Evolutionary conservation across 2,113 vertebrate genomes (phyloP), one percentile per base, ranked within the genome.

Genomic region (Oreochromis aureus): DNA sequence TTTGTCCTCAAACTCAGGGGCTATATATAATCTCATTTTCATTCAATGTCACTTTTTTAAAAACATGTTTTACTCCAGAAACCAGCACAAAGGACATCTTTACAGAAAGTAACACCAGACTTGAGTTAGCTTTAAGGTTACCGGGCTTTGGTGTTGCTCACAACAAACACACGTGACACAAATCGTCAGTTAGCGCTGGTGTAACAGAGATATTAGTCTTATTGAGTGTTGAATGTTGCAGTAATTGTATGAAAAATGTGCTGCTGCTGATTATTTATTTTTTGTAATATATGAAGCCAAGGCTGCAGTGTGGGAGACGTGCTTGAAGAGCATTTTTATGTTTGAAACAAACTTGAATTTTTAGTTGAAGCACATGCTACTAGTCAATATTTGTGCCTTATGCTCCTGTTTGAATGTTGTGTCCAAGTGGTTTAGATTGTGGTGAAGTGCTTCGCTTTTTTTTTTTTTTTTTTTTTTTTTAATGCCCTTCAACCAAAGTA

Each of bases 311-410:
- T 90, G 86, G 84, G 85, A 73, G 44, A 89, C 87, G 84, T 87
- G 90, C 73, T 92, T 71, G 10, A 61, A 78, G 86, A 90, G 81
- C 58, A 27, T 82, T 87, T 90, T 55, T 89, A 51, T 59, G 82
- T 84, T 63, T 76, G 44, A 76, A 84, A 89, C 73, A 86, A 86
- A 93, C 86, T 93, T 94, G 88, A 92, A 87, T 19, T 90, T 94
- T 96, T 86, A 13, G 87, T 93, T 90, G 18, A 88, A 86, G 86
- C 86, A 90, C 86, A 90, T 82, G 90, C 89, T 87, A 53, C 44
- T 90, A 24, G 89, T 91, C 85, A 54, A 86, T 95, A 89, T 92
- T 89, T 95, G 96, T 97, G 96, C 96, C 96, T 97, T 97, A 96
- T 94, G 80, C 84, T 93, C 82, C 90, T 80, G 90, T 94, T 87